Conservation (phyloP, 2,113 vertebrate species). For the Echinops telfairi region DNA sequence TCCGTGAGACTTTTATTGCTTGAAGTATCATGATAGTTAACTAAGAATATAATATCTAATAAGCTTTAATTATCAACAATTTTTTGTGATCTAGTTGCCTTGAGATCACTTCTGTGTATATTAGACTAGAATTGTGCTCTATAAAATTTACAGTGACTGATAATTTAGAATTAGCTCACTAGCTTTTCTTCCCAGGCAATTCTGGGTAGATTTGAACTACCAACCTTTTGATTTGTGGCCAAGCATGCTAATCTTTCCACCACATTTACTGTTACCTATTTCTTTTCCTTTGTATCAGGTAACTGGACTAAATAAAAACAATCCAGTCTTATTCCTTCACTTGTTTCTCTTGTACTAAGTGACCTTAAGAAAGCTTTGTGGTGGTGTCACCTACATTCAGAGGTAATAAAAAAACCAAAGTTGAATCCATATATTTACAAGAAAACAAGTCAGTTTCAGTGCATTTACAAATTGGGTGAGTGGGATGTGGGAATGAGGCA, state of each 20-base stretch:
- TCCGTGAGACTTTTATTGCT: not conserved
- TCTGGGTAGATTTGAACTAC: not conserved
- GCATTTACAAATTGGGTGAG: not conserved
- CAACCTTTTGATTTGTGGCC: not conserved
- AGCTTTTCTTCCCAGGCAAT: not conserved
- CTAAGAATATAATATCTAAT: too few relatives aligned
- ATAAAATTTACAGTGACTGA: not conserved
- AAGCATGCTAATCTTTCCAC: not conserved
- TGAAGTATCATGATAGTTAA: not conserved
- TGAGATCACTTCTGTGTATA: not conserved
- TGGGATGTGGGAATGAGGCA: not conserved
- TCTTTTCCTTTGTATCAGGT: slow-evolving; percentile 30
- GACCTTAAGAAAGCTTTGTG: not conserved
- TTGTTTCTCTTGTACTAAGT: not conserved
- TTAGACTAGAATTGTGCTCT: not conserved
- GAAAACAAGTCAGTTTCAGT: not conserved
- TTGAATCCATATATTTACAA: not conserved
- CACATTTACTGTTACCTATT: not conserved
- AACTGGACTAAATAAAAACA: not conserved
- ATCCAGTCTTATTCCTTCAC: not conserved
- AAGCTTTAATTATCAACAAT: too few relatives aligned
- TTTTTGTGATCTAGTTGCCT: too few relatives aligned
- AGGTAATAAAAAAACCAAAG: not conserved
- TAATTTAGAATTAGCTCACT: not conserved
- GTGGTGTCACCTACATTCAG: not conserved